phyloP scores from a whole-genome alignment of 2,797 vertebrate genomes.

The Coracias cyanogaster region DNA sequence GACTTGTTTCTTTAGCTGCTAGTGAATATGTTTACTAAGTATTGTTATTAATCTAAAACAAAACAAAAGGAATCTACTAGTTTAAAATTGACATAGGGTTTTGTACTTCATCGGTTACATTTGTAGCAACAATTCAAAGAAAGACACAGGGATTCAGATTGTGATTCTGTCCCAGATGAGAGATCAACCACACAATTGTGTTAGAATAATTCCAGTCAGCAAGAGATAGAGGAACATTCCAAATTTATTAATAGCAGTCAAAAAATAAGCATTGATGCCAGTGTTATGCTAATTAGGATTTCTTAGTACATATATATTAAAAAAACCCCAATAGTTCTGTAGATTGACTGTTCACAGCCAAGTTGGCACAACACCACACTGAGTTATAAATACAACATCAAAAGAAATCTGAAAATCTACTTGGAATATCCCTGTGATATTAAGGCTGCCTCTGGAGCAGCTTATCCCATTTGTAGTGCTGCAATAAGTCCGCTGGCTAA shows the following conservation, averaged over 20 bases:
- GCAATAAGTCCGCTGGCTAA: neutral
- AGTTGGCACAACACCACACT: neutral
- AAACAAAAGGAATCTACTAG: neutral
- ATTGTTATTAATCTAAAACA: neutral
- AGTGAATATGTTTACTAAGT: neutral
- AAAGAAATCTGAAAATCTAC: neutral
- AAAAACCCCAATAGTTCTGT: neutral
- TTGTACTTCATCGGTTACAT: neutral
- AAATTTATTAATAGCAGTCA: conserved; percentile 28
- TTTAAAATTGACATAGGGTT: neutral
- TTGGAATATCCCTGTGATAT: neutral
- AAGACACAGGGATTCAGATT: neutral
- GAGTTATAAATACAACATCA: neutral
- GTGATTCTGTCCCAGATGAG: neutral
- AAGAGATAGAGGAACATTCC: neutral
- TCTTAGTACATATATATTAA: neutral
- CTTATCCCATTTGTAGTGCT: neutral
- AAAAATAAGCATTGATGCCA: neutral
- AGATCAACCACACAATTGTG: neutral
- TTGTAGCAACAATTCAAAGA: neutral
- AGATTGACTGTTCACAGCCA: neutral
- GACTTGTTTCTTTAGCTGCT: neutral
- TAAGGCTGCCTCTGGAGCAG: neutral
- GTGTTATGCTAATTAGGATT: neutral
- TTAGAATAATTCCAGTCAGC: neutral